Evolutionary conservation across 2,888 invertebrate species (phyloP).

Genomic region (Chamaedrilus cognettii): DNA sequence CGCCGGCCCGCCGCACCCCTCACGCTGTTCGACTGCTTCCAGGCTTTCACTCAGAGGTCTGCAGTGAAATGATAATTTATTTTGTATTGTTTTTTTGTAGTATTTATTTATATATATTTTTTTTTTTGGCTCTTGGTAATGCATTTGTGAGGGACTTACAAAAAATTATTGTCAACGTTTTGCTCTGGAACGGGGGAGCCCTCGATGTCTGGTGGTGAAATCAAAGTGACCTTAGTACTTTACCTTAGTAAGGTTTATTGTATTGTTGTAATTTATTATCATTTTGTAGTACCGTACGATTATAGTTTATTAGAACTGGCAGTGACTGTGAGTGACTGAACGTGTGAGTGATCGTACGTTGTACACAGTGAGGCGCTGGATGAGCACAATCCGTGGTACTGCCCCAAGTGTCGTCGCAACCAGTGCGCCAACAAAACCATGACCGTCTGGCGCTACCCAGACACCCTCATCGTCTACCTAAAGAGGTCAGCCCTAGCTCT

Average conservation of each 20-base stretch:
- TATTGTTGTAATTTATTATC: too few species aligned
- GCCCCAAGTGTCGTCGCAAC: conserved; percentile 67
- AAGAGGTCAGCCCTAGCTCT: too few species aligned
- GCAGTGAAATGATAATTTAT: neutral
- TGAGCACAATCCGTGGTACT: conserved; percentile 70
- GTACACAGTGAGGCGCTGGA: conserved; percentile 66
- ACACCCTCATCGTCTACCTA: conserved; percentile 68
- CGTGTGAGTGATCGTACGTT: too few species aligned
- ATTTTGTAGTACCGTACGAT: too few species aligned
- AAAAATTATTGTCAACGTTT: too few species aligned
- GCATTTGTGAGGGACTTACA: neutral
- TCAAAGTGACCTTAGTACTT: too few species aligned
- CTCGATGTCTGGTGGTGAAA: too few species aligned
- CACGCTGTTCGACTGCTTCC: conserved; percentile 67
- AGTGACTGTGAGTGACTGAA: too few species aligned
- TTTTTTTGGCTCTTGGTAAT: neutral
- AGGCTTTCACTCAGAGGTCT: conserved; percentile 66
- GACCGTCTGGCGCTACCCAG: conserved; percentile 68
- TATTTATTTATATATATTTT: neutral
- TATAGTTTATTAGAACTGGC: too few species aligned
- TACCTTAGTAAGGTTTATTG: too few species aligned
- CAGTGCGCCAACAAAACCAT: conserved; percentile 70
- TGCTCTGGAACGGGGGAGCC: too few species aligned
- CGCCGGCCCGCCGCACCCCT: conserved; percentile 63
- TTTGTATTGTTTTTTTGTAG: neutral